phyloP scores from a whole-genome alignment of 2,888 invertebrate genomes.

The Dryococelus australis region DNA sequence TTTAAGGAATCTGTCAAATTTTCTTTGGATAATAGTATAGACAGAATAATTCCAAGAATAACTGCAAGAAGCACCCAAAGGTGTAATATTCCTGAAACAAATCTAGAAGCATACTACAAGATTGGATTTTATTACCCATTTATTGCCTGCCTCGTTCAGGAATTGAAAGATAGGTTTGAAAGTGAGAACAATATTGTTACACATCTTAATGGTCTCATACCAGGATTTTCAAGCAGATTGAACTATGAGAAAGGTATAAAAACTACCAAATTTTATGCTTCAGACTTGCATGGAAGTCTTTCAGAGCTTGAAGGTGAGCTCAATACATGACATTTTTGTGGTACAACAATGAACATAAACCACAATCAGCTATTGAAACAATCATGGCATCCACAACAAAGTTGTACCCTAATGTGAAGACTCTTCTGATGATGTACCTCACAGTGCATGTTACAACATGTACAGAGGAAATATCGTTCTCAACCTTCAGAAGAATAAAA shows the following conservation, averaged over 20 bases:
- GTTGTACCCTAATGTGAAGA: slow-evolving; percentile 22
- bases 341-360: too few species aligned
- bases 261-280: slow-evolving; percentile 21
- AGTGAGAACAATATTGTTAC: background rate
- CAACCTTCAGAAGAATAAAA: too few species aligned
- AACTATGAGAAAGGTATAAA: background rate
- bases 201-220: slow-evolving; percentile 6
- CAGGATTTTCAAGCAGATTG: background rate
- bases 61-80: background rate
- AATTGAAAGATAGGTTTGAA: slow-evolving; percentile 20
- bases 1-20: background rate
- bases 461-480: slow-evolving; percentile 23
- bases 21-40: background rate
- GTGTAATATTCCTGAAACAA: slow-evolving; percentile 22
- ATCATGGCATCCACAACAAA: too few species aligned
- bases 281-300: slow-evolving; percentile 24
- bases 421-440: slow-evolving; percentile 13
- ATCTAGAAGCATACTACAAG: slow-evolving; percentile 21
- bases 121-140: slow-evolving; percentile 13
- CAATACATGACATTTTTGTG: too few species aligned
- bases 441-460: slow-evolving; percentile 18
- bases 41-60: background rate
- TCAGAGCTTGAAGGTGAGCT: too few species aligned
- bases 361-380: too few species aligned
- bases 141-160: slow-evolving; percentile 22